Conservation (phyloP, 2,888 invertebrate species). For the Tetragonula carbonaria region DNA sequence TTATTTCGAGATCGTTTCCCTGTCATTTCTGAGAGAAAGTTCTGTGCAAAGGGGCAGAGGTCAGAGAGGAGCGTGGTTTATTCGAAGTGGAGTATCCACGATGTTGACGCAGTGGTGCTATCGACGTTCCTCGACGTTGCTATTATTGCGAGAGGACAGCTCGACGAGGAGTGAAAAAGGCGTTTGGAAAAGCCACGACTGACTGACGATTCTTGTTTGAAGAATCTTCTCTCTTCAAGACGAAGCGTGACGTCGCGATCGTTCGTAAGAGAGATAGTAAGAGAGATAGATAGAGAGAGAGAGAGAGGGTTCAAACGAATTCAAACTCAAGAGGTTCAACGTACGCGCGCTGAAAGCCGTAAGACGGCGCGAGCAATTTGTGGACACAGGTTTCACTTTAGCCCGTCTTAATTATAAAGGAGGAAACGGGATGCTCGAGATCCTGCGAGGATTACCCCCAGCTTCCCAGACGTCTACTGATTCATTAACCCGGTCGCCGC, state of each 20-base stretch:
- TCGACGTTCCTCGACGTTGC: neutral
- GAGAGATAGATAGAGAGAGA: too few relatives aligned
- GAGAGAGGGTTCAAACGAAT: too few relatives aligned
- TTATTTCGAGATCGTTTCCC: neutral
- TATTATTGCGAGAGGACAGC: too few relatives aligned
- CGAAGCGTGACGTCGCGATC: too few relatives aligned
- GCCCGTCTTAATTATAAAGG: constrained; percentile 1
- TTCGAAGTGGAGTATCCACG: neutral
- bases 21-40: neutral
- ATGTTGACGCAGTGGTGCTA: too few relatives aligned
- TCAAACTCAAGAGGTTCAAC: too few relatives aligned
- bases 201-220: neutral
- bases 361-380: neutral
- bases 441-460: neutral
- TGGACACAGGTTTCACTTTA: neutral
- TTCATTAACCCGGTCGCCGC: neutral
- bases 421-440: neutral
- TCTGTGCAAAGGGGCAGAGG: neutral
- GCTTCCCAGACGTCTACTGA: neutral
- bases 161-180: neutral
- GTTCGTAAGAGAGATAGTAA: too few relatives aligned
- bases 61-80: neutral
- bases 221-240: too few relatives aligned
- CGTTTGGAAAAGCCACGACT: neutral
- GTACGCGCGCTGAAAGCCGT: neutral